phyloP scores from a whole-genome alignment of 2,888 invertebrate species.

The Leucophora obtusa region DNA sequence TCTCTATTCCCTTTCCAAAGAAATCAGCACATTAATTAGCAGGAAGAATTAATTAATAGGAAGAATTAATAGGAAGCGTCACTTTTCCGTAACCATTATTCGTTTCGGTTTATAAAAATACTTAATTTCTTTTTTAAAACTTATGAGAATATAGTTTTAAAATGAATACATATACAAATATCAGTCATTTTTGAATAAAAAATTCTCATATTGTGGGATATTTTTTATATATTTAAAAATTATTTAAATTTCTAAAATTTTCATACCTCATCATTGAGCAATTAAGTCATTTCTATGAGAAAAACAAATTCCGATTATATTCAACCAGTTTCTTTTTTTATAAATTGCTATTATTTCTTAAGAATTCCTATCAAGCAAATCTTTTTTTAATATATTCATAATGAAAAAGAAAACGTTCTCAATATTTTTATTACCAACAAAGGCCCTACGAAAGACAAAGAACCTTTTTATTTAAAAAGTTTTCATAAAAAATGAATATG shows the following conservation, averaged over 20 bases:
- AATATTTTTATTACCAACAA: not conserved
- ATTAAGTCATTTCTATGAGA: not conserved
- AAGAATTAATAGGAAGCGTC: too few relatives aligned
- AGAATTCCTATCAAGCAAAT: not conserved
- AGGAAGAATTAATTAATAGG: too few relatives aligned
- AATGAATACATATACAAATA: too few relatives aligned
- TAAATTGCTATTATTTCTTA: not conserved
- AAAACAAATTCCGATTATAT: not conserved
- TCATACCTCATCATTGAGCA: not conserved
- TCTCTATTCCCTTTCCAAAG: too few relatives aligned
- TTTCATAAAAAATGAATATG: not conserved
- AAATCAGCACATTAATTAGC: too few relatives aligned
- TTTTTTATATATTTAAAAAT: not conserved
- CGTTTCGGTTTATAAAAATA: too few relatives aligned
- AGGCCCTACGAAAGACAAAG: not conserved
- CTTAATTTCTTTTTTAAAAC: too few relatives aligned
- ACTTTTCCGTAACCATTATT: too few relatives aligned
- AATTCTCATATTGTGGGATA: too few relatives aligned
- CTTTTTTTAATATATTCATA: not conserved
- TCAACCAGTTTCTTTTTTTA: not conserved
- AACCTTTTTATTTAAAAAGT: not conserved
- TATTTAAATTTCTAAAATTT: not conserved
- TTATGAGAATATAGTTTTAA: too few relatives aligned
- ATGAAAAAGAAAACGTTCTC: not conserved
- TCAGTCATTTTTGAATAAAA: too few relatives aligned